Evolutionary conservation across 1,140 invertebrate species (phyloP).

Genomic region (Eumeta japonica): DNA sequence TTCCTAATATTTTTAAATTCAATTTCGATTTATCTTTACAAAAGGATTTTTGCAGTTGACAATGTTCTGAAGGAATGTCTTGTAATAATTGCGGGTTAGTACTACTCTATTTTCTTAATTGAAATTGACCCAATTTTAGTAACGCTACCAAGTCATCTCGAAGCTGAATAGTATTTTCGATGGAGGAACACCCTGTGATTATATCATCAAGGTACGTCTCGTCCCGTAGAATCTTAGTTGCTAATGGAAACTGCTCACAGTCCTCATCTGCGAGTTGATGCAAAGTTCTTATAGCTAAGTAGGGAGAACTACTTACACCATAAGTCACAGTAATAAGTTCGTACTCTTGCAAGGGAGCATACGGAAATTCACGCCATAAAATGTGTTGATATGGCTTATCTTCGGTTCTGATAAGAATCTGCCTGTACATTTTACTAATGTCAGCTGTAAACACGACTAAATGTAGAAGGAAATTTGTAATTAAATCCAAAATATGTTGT

Average conservation of each 20-base stretch:
- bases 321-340: constrained; percentile 5
- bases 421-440: constrained; percentile 5
- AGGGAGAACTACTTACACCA: constrained; percentile 1
- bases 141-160: background rate
- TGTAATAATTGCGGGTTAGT: background rate
- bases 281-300: constrained; percentile 7
- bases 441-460: constrained; percentile 5
- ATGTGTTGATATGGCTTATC: constrained; percentile 2
- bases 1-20: background rate
- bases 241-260: constrained; percentile 4
- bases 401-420: background rate
- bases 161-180: background rate
- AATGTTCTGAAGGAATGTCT: background rate
- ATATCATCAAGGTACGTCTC: constrained; percentile 28
- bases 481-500: background rate
- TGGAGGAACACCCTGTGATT: constrained; percentile 2
- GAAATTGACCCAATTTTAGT: background rate
- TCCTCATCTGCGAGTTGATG: constrained; percentile 18
- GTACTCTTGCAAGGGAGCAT: background rate
- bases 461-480: constrained; percentile 4
- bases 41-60: background rate
- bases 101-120: constrained; percentile 3
- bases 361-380: constrained; percentile 1
- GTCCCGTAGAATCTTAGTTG: constrained; percentile 6
- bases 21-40: background rate